Conservation (phyloP, 2,113 vertebrate species). For the Accipiter cooperii region DNA sequence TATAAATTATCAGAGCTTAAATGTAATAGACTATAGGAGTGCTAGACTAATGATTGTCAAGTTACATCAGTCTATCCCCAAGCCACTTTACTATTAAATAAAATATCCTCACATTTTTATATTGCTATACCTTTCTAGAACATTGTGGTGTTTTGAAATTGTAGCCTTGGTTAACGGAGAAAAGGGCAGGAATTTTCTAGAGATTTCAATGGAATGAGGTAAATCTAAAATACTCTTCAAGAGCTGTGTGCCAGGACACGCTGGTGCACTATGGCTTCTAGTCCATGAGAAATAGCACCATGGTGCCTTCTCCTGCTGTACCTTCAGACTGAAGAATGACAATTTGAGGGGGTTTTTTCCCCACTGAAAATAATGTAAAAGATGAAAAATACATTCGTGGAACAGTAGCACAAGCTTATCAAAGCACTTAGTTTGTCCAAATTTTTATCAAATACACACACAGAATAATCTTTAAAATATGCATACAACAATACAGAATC, state of each 20-base stretch:
- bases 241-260: neutral
- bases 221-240: neutral
- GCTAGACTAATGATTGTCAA: neutral
- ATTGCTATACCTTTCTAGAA: neutral
- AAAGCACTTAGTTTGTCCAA: neutral
- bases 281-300: neutral
- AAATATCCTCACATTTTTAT: neutral
- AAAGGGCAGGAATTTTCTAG: neutral
- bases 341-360: accelerated
- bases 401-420: neutral
- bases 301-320: neutral
- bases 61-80: neutral
- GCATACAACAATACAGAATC: neutral
- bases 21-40: neutral
- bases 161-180: neutral
- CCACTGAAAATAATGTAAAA: neutral
- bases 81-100: neutral
- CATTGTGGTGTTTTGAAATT: neutral
- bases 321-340: neutral
- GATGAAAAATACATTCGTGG: neutral
- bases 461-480: neutral
- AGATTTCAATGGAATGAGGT: neutral
- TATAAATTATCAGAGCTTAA: neutral
- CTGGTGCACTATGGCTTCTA: neutral
- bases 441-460: neutral